These are phyloP conservation scores for Eristalis pertinax DNA, from an alignment of 2,888 invertebrate species.

Conservation along the genomic window DNA sequence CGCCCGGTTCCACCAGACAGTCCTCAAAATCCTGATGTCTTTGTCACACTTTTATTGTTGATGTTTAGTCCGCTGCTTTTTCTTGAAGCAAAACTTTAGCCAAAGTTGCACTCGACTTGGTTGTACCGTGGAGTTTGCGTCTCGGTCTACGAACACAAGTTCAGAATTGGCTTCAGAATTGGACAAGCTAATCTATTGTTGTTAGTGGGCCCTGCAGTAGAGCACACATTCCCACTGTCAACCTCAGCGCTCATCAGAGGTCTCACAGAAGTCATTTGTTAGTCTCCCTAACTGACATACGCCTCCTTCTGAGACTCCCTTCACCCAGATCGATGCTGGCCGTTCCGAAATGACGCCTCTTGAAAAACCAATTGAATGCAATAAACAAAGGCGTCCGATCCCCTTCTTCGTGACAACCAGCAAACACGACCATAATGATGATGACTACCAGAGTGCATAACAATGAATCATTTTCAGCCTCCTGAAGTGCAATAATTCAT, in stretches of 20 bases:
- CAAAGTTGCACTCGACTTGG: too few species aligned
- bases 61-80: too few species aligned
- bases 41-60: too few species aligned
- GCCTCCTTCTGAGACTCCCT: neutral
- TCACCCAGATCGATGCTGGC: neutral
- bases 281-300: neutral
- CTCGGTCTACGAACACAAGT: too few species aligned
- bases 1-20: too few species aligned
- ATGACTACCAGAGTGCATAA: conserved; percentile 73
- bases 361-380: conserved; percentile 7
- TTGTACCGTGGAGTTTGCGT: too few species aligned
- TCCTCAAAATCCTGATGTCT: too few species aligned
- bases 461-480: conserved; percentile 73
- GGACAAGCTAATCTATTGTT: too few species aligned
- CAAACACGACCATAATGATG: conserved; percentile 70
- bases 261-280: neutral
- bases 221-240: neutral
- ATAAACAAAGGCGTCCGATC: conserved; percentile 39
- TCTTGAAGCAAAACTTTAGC: too few species aligned
- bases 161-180: too few species aligned
- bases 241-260: neutral
- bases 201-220: too few species aligned
- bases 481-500: conserved; percentile 73
- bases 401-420: conserved; percentile 5
- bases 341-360: neutral